These are phyloP conservation scores for Macrosiphum euphorbiae DNA, from an alignment of 2,888 invertebrate genomes.

Conservation along the genomic window DNA sequence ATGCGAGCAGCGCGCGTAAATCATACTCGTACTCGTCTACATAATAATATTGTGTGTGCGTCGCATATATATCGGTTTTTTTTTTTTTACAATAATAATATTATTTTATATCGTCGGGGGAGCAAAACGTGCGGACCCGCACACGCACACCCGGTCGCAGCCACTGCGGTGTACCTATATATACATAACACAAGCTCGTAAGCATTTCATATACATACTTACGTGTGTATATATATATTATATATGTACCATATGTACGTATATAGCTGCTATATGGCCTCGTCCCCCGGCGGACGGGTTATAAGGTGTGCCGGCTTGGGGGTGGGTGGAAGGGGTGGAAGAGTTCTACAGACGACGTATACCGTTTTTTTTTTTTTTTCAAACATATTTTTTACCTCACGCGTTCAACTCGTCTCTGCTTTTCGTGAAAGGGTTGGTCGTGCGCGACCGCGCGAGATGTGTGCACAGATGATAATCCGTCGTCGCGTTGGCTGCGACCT, in stretches of 20 bases:
- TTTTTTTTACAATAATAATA: neutral
- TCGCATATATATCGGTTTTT: neutral
- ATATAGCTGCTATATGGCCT: neutral
- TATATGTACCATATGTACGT: too few species aligned
- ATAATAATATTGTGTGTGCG: neutral
- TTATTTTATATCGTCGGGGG: constrained; percentile 34
- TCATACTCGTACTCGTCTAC: constrained; percentile 1
- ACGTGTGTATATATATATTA: neutral
- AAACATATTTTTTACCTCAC: neutral
- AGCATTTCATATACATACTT: neutral
- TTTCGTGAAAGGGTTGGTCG: neutral
- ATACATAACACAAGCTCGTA: neutral
- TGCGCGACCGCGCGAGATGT: neutral
- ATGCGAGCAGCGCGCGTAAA: constrained; percentile 46
- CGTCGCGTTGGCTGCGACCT: neutral
- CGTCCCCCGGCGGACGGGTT: neutral
- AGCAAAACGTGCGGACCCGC: constrained; percentile 60
- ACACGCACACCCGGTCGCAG: constrained; percentile 44
- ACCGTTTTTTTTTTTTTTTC: neutral
- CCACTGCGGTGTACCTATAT: neutral
- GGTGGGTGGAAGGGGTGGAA: neutral
- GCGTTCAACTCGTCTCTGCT: neutral
- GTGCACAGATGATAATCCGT: constrained; percentile 1
- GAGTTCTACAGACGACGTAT: neutral
- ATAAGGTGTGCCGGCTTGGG: neutral